Evolutionary conservation across 2,797 vertebrate species (phyloP), one percentile per base, ranked within the genome.

Genomic region (Falco biarmicus): DNA sequence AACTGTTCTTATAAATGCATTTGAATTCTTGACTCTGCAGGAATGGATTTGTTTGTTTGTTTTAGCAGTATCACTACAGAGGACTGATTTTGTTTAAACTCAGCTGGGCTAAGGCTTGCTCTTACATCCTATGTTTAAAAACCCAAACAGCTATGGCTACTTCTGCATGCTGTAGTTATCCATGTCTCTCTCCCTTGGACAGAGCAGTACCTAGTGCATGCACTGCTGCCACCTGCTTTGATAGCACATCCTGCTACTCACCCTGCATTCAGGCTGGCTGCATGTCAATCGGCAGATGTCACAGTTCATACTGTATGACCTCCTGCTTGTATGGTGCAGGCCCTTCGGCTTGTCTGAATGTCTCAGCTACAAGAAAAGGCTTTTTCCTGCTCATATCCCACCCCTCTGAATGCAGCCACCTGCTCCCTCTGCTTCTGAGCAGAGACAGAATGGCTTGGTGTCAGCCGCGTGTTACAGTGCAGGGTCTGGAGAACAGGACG

Each of bases 181-280:
- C 74, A 8, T 15, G n/a, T n/a, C 39, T 88, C 43, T 43, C 45
- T 45, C 45, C 16, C 60, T 57, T 65, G 80, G 70, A 31, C 13
- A 6, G 15, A 25, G 1, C 61, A 64, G 34, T 66, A 51, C 21
- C 8, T 0, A 3, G 61, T 45, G 8, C 47, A 54, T 9, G 39
- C 7, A 17, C 50, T 77, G 63, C 70, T 84, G 51, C 80, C 57
- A 31, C 64, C 32, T 81, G 47, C 77, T 83, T 39, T 61, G 84
- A 16, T 51, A 43, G 16, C 57, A 47, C 16, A 5, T 50, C 41
- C 28, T 24, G 5, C 73, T 70, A 0, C 73, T 92, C 29, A 6
- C 20, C 3, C 37, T 4, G 0, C 4, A 0, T 0, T 43, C 45
- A 39, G 57, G 15, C 61, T 78, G 29, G 21, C 68, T 73, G 48